Evolutionary conservation across 1,140 invertebrate genomes (phyloP).

Genomic region (Megathymus violae): DNA sequence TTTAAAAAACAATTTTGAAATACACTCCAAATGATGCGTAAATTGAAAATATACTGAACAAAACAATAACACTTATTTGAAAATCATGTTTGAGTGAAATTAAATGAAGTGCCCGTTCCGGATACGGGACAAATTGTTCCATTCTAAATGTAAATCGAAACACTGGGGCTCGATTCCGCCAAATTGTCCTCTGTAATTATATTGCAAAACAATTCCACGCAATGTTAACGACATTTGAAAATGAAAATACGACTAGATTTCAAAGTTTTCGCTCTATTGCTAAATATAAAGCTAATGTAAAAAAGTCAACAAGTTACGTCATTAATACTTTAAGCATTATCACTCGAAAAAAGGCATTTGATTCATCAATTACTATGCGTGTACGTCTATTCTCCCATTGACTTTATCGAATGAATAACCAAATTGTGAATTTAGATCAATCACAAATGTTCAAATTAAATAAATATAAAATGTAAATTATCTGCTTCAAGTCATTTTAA

Average conservation of each 20-base stretch:
- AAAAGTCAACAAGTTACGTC: too few species aligned
- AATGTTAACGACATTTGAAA: constrained; percentile 44
- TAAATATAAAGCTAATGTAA: too few species aligned
- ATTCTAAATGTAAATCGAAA: constrained; percentile 73
- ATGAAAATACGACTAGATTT: constrained; percentile 57
- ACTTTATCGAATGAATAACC: too few species aligned
- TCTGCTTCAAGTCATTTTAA: too few species aligned
- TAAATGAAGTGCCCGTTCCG: constrained; percentile 42
- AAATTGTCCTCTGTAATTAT: constrained; percentile 72
- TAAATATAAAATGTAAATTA: too few species aligned
- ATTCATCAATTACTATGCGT: background rate
- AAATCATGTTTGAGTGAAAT: constrained; percentile 39
- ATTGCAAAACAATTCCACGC: constrained; percentile 74
- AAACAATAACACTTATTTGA: constrained; percentile 33
- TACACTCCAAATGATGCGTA: constrained; percentile 6
- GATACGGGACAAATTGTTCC: constrained; percentile 54
- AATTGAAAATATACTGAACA: constrained; percentile 24
- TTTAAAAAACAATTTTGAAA: too few species aligned
- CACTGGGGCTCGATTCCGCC: constrained; percentile 48
- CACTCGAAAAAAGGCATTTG: too few species aligned
- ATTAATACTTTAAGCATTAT: too few species aligned
- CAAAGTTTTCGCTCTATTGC: constrained; percentile 40
- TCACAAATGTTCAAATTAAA: too few species aligned
- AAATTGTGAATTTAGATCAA: too few species aligned
- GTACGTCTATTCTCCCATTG: too few species aligned